phyloP scores from a whole-genome alignment of 1,140 invertebrate genomes.

The Temnothorax longispinosus region DNA sequence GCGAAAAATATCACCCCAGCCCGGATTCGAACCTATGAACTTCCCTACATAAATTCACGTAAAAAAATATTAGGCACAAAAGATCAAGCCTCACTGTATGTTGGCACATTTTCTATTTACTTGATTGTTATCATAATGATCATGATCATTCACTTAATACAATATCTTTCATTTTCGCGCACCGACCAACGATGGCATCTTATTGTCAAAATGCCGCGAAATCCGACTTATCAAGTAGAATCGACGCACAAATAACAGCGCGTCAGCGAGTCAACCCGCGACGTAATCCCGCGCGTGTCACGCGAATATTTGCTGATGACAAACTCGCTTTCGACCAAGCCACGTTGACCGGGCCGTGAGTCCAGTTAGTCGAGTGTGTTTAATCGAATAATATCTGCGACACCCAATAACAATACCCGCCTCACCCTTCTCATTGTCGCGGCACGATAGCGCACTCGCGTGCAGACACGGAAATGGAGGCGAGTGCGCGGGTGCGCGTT shows the following conservation, averaged over 20 bases:
- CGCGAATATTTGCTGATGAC: slow-evolving; percentile 71
- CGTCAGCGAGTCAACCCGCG: slow-evolving; percentile 32
- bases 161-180: background rate
- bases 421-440: slow-evolving; percentile 20
- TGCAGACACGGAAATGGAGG: slow-evolving; percentile 33
- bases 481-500: background rate
- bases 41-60: too few relatives aligned
- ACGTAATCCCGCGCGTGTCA: slow-evolving; percentile 53
- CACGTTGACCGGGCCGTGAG: slow-evolving; percentile 52
- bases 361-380: slow-evolving; percentile 69
- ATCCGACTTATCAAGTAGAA: slow-evolving; percentile 14
- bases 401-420: slow-evolving; percentile 62
- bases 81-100: too few relatives aligned
- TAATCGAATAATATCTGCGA: slow-evolving; percentile 70
- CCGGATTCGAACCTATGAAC: too few relatives aligned
- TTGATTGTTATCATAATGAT: too few relatives aligned
- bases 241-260: slow-evolving; percentile 4
- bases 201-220: background rate
- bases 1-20: too few relatives aligned
- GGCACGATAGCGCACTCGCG: slow-evolving; percentile 1
- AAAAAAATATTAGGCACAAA: too few relatives aligned
- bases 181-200: background rate
- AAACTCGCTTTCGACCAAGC: slow-evolving; percentile 60
- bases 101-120: too few relatives aligned
- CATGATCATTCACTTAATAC: too few relatives aligned